A percentile compares a stretch with the other conserved stretches of the same genome.
These are phyloP conservation scores for Falco punctatus DNA, from an alignment of 2,113 vertebrate genomes.

Conservation along the genomic window DNA sequence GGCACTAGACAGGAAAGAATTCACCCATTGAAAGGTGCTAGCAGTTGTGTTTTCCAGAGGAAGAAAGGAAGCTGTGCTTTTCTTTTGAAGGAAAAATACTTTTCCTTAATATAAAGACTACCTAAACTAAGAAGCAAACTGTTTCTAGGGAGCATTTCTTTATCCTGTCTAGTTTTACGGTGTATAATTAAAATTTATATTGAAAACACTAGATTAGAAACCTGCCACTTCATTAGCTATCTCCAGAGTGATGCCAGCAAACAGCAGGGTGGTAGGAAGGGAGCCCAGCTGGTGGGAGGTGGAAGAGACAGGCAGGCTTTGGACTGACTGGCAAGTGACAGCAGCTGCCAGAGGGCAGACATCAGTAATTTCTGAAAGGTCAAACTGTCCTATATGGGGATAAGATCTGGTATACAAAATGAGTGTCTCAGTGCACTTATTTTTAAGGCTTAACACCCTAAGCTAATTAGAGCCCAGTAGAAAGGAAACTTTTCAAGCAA, in stretches of 20 bases:
- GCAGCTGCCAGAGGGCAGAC: background rate
- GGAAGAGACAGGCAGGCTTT: background rate
- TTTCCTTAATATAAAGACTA: background rate
- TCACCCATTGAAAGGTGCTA: background rate
- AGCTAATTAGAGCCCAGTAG: background rate
- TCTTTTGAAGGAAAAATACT: background rate
- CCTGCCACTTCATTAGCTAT: background rate
- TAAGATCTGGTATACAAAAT: background rate
- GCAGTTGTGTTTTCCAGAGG: background rate
- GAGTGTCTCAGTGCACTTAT: background rate
- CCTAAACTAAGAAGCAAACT: background rate
- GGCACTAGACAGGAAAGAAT: background rate
- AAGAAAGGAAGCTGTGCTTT: background rate
- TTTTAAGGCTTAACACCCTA: background rate
- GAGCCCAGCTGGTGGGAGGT: background rate
- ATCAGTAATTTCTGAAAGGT: background rate
- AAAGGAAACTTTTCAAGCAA: background rate
- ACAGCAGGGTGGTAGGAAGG: background rate
- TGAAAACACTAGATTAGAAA: background rate
- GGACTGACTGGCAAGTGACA: background rate
- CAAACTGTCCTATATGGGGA: background rate
- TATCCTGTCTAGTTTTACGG: background rate
- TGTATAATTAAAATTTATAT: background rate
- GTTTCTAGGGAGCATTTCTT: background rate
- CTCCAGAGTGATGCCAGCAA: background rate